A percentile compares a stretch with the other conserved stretches of the same genome.
Conservation (phyloP, 2,888 invertebrate species). For the Drosophila affinis region DNA sequence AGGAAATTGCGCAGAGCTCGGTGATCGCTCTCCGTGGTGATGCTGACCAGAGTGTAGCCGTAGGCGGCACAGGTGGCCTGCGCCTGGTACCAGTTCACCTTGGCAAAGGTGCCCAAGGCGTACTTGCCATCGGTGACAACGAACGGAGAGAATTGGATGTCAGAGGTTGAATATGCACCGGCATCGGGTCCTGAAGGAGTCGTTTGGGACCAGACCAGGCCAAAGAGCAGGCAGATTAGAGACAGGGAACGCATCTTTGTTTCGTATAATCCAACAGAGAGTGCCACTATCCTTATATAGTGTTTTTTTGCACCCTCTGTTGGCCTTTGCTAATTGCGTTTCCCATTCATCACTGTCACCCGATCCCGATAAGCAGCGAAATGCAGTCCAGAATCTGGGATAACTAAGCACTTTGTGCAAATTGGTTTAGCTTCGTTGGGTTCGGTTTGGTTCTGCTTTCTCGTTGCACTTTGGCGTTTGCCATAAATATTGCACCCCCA, state of each 20-base stretch:
- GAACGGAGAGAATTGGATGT: slow-evolving; percentile 35
- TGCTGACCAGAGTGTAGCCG: slow-evolving; percentile 55
- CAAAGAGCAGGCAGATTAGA: slow-evolving; percentile 20
- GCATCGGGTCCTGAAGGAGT: not conserved
- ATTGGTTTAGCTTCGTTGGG: slow-evolving; percentile 32
- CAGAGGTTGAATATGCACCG: not conserved
- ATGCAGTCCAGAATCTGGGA: slow-evolving; percentile 3
- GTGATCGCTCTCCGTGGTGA: slow-evolving; percentile 42
- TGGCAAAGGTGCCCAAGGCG: slow-evolving; percentile 42
- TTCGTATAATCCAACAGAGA: not conserved
- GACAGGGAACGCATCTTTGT: slow-evolving; percentile 33
- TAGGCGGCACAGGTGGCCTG: slow-evolving; percentile 54
- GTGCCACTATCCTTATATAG: slow-evolving; percentile 20
- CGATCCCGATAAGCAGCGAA: slow-evolving; percentile 30
- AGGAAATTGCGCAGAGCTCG: slow-evolving; percentile 36
- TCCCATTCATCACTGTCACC: slow-evolving; percentile 46
- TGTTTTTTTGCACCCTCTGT: not conserved
- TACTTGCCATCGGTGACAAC: slow-evolving; percentile 41
- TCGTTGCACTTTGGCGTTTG: slow-evolving; percentile 22
- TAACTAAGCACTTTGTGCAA: slow-evolving; percentile 21
- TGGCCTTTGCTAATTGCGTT: slow-evolving; percentile 31
- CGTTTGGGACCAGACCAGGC: slow-evolving; percentile 13
- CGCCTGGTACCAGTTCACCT: slow-evolving; percentile 60
- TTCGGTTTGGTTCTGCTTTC: not conserved
- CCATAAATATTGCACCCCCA: slow-evolving; percentile 45